phyloP scores from a whole-genome alignment of 2,113 vertebrate species.

The Planiliza haematocheilus region DNA sequence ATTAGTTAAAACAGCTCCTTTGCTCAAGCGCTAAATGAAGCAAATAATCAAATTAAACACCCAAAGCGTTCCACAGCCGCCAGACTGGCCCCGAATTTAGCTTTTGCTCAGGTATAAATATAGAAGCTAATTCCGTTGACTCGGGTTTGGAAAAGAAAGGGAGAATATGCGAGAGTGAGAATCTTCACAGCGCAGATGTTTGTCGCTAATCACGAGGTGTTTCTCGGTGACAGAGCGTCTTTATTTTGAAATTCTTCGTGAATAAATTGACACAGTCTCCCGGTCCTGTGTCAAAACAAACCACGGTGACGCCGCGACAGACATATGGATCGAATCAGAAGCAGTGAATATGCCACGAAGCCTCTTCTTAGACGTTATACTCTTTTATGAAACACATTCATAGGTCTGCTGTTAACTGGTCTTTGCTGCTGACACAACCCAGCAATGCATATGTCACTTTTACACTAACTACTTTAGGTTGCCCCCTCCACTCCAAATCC shows the following conservation, averaged over 20 bases:
- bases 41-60: background rate
- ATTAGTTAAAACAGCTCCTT: constrained; percentile 1
- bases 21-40: constrained; percentile 14
- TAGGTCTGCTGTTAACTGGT: constrained; percentile 11
- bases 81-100: background rate
- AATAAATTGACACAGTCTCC: constrained; percentile 17
- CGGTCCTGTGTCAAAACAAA: constrained; percentile 26
- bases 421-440: constrained; percentile 34
- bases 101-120: background rate
- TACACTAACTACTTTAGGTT: constrained; percentile 61
- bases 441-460: constrained; percentile 54
- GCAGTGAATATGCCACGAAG: constrained; percentile 42
- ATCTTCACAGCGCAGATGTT: constrained; percentile 13
- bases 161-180: background rate
- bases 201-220: background rate
- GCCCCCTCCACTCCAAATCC: constrained; percentile 69
- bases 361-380: background rate
- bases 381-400: background rate
- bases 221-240: background rate
- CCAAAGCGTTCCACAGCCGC: background rate
- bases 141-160: background rate
- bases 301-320: constrained; percentile 1
- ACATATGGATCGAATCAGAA: constrained; percentile 24
- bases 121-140: background rate
- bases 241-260: constrained; percentile 2